Conservation (phyloP, 2,888 invertebrate species). For the Lycophotia porphyrea region DNA sequence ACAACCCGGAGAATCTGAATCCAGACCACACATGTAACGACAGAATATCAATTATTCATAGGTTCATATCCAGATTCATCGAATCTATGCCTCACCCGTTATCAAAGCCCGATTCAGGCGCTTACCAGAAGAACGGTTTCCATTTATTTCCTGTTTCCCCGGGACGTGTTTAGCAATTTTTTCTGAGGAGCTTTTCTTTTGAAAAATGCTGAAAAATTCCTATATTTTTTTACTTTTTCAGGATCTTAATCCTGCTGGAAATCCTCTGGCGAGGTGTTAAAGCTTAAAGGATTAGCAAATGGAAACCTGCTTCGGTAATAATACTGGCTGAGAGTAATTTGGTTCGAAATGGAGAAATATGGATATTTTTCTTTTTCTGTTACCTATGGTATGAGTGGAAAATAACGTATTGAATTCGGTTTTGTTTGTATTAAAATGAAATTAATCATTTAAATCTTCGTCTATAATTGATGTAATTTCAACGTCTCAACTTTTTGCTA, state of each 20-base stretch:
- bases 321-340: constrained; percentile 27
- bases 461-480: not conserved
- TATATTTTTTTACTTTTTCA: constrained; percentile 47
- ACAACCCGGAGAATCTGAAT: not conserved
- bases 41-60: not conserved
- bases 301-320: constrained; percentile 30
- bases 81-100: constrained; percentile 56
- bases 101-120: constrained; percentile 67
- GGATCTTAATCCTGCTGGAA: constrained; percentile 43
- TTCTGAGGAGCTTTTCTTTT: constrained; percentile 66
- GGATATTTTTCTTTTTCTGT: constrained; percentile 1
- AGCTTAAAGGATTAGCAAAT: constrained; percentile 62
- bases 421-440: not conserved
- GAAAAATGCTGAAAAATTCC: constrained; percentile 41
- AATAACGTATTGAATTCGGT: not conserved
- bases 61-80: constrained; percentile 36
- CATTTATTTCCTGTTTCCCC: constrained; percentile 71
- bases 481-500: not conserved
- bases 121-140: constrained; percentile 71
- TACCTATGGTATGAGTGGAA: not conserved
- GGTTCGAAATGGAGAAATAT: constrained; percentile 27
- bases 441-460: not conserved
- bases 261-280: constrained; percentile 48
- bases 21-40: not conserved
- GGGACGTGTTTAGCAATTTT: constrained; percentile 70